Evolutionary conservation across 1,140 invertebrate genomes (phyloP), one percentile per base, ranked within the genome.

Genomic region (Helicoverpa armigera): DNA sequence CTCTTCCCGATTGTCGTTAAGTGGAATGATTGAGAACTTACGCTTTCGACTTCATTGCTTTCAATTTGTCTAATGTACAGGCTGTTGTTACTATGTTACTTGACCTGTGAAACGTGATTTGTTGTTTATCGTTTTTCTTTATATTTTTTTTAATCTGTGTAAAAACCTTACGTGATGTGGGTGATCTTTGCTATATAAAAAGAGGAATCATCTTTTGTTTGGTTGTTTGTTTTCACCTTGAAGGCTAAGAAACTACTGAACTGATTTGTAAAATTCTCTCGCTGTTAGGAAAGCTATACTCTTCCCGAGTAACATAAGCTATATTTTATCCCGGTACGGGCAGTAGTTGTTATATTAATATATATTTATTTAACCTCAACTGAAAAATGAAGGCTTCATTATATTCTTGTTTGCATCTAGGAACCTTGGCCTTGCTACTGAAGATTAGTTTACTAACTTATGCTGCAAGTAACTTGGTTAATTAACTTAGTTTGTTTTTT

Each of bases 1-100:
- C 90, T 90, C 91, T 87, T 88, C 91, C 84, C 85, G 84, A 89
- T 89, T 90, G 91, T 94, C 93, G 93, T 94, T 94, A 94, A 94
- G 85, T 93, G 89, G 93, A 93, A 94, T 94, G 93, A 94, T 94
- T 93, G 92, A 94, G 91, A 93, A 93, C 91, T 91, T 92, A 93
- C 91, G 92, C 91, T 94, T 94, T 93, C 92, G 88, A 92, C 92
- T 92, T 94, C 93, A 94, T 94, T 94, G 92, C 91, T 92, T 93
- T 92, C 93, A 92, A 94, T 94, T 94, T 94, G 92, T 94, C 86
- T 85, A 16, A 48, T 83, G 79, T 88, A 92, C 87, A 91, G 90
- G 87, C 9, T 88, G 91, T 81, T 79, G 63, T 65, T 54, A 16
- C n/a, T 54, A 78, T 29, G 18, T 76, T 31, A 43, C 35, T 43